Evolutionary conservation across 64 coral and sea anemone species (phyloP), one percentile per base, ranked within the genome.

Genomic region (Dendrophyllia cribrosa): DNA sequence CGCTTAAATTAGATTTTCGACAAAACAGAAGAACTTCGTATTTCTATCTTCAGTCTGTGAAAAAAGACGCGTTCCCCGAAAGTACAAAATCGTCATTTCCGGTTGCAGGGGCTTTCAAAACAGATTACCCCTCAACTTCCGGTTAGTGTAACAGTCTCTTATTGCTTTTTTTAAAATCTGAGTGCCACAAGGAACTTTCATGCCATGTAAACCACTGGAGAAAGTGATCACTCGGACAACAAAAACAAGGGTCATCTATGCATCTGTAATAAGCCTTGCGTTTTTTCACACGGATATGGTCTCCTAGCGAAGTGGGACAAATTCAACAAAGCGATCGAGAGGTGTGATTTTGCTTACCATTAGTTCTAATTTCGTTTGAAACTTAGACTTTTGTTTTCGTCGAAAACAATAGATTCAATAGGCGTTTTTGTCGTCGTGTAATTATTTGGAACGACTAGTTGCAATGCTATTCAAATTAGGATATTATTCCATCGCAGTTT

Each of bases 391-490:
- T 84, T 84, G 60, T 51, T 67, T 50, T 84, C 61, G 62, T 9
- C 61, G 9, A 67, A 22, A 84, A 66, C 79, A 84, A 84, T 84
- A 51, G 44, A 51, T 12, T 84, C 80, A 63, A 66, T 67, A 13
- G 44, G n/a, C 45, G 43, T 21, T 49, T 51, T 84, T 84, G 62
- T 21, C 11, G 80, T 66, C 45, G 43, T 51, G 17, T 65, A 67
- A 84, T 84, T 84, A 20, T 48, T 66, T 67, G 62, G 43, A 67
- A 67, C 80, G 80, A 66, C 9, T 17, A 51, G 62, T n/a, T 50
- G 19, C 49, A 50, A 84, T 67, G 60, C 80, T 67, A 82, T 84
- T 84, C 80, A 67, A 84, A 67, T 84, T 84, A 53, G 80, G 61
- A 84, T 68, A 68, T 84, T 65, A 84, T 68, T 84, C 80, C 17